phyloP scores from a whole-genome alignment of 2,113 vertebrate species.

The Propithecus coquereli region DNA sequence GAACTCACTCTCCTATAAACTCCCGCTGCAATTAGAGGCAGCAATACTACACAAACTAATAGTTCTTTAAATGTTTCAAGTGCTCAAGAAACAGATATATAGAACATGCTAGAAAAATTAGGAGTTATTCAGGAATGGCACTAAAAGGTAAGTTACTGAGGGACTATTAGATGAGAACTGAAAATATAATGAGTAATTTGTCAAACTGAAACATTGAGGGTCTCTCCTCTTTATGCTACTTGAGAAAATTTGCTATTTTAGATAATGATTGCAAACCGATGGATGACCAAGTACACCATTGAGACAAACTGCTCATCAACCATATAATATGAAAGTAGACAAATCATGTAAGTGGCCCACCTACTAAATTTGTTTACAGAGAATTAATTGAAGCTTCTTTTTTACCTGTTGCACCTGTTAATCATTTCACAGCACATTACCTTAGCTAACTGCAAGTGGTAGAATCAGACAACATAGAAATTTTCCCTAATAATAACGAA shows the following conservation, averaged over 20 bases:
- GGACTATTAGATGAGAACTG: neutral
- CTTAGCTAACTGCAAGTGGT: neutral
- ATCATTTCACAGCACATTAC: slow-evolving; percentile 40
- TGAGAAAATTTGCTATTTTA: slow-evolving; percentile 20
- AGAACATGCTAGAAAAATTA: neutral
- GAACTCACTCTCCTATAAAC: neutral
- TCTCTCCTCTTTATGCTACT: neutral
- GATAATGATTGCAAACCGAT: neutral
- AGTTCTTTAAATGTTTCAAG: neutral
- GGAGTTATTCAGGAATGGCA: neutral
- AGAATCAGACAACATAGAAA: slow-evolving; percentile 36
- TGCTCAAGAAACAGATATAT: neutral
- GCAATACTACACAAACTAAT: neutral
- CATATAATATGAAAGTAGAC: neutral
- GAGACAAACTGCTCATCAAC: slow-evolving; percentile 3
- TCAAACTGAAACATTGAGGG: neutral
- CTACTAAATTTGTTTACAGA: slow-evolving; percentile 49
- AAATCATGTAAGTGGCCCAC: neutral
- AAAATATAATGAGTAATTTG: neutral
- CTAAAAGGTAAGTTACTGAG: neutral
- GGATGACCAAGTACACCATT: neutral
- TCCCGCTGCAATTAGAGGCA: neutral
- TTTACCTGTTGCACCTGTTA: slow-evolving; percentile 5
- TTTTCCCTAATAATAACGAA: slow-evolving; percentile 25
- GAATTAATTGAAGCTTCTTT: slow-evolving; percentile 43